A percentile compares a stretch with the other conserved stretches of the same genome.
phyloP scores from a whole-genome alignment of 2,113 vertebrate genomes.

The human region DNA sequence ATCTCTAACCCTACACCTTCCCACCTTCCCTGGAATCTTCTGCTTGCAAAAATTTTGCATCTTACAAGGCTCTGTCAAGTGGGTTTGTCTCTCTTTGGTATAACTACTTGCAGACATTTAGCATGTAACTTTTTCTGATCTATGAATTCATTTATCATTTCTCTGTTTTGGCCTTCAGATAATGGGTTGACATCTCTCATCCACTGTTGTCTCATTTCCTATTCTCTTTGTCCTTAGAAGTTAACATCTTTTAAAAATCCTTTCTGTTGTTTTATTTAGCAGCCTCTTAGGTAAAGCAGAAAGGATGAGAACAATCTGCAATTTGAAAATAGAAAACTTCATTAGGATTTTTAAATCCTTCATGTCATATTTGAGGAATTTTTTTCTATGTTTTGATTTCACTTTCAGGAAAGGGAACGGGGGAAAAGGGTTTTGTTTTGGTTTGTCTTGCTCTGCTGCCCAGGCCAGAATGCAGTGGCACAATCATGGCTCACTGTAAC shows the following conservation, averaged over 20 bases:
- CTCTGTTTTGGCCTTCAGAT: background rate
- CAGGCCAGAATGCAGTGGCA: background rate
- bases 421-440: background rate
- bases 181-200: background rate
- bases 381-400: background rate
- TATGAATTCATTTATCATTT: constrained; percentile 13
- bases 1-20: background rate
- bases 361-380: background rate
- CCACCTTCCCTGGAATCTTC: background rate
- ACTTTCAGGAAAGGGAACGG: background rate
- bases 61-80: background rate
- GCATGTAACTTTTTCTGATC: background rate
- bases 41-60: background rate
- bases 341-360: background rate
- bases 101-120: background rate
- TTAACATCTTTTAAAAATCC: background rate
- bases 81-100: background rate
- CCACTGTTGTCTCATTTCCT: background rate
- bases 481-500: background rate
- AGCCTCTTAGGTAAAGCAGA: background rate
- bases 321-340: constrained; percentile 13
- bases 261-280: background rate
- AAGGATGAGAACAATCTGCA: background rate
- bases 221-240: background rate
- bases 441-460: background rate